Conservation (phyloP, 2,888 invertebrate species). For the Hirtodrosophila alboralis region DNA sequence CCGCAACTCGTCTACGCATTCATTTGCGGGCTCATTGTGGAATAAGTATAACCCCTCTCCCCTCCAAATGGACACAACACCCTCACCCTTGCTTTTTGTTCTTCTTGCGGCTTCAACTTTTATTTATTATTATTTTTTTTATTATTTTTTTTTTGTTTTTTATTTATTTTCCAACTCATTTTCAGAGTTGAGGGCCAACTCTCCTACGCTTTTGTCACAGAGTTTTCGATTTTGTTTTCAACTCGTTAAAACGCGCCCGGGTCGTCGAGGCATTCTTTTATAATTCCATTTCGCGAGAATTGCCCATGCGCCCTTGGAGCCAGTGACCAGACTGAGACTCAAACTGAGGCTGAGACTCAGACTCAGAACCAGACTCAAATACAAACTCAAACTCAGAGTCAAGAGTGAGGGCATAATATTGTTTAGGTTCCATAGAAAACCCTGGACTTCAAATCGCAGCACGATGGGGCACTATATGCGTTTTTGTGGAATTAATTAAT, state of each 20-base stretch:
- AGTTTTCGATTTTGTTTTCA: conserved; percentile 74
- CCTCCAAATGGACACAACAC: conserved; percentile 58
- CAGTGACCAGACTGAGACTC: conserved; percentile 16
- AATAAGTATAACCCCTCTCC: conserved; percentile 30
- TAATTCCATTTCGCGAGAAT: conserved; percentile 82
- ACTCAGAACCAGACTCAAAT: conserved; percentile 24
- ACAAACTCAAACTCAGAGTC: no score
- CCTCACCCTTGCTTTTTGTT: conserved; percentile 68
- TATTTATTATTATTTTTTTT: conserved; percentile 74
- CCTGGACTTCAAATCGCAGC: conserved; percentile 52
- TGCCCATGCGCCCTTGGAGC: conserved; percentile 80
- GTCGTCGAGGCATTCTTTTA: conserved; percentile 78
- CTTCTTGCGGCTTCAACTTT: conserved; percentile 54
- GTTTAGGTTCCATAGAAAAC: conserved; percentile 69
- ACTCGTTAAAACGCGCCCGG: conserved; percentile 82
- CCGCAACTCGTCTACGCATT: conserved; percentile 71
- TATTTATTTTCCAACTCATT: conserved; percentile 79
- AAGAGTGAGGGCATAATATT: conserved; percentile 37
- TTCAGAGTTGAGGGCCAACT: conserved; percentile 43
- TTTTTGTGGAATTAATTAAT: no score
- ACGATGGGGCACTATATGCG: no score
- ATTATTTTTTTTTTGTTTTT: no score
- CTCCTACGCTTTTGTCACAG: conserved; percentile 61
- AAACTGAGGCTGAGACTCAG: conserved; percentile 22
- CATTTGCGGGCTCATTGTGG: conserved; percentile 81